Base-by-base conservation (phyloP, 2,888 invertebrate species). In the Erebia epiphron region DNA sequence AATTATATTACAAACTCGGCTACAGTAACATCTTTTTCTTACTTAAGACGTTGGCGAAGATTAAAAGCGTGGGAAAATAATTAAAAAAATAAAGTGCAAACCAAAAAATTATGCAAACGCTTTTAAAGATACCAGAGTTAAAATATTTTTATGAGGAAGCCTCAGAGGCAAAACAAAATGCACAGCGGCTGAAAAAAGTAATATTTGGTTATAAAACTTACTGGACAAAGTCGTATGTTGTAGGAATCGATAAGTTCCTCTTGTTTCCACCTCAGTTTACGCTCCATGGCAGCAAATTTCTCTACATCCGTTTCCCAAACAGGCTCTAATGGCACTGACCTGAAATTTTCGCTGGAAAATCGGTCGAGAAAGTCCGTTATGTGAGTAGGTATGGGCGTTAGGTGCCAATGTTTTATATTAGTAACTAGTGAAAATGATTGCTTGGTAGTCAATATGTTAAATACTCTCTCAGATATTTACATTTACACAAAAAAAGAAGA, bases 191-290 rank as follows among this genome's bases (percentile, higher is more conserved):
- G 43, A 1, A 46, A 46, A 46, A 11, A 46, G 13, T 11, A 46
- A 46, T 2, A 11, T 46, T 13, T 11, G 46, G 13, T 21, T 10
- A 57, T 57, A 26, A 35, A 54, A 64, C 81, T 82, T 85, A 92
- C 92, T 79, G 80, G 83, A 67, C 92, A 92, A 73, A 90, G 89
- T 73, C 81, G 80, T 43, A 92, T 71, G 13, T 75, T 74, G 73
- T 90, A 92, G 71, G 80, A 85, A 71, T 92, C 88, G 13, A 92
- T 86, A 0, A 85, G 84, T 5, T 86, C 88, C 3, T 87, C 90
- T 69, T 87, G 82, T 5, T 83, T 84, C 89, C 92, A 91, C 75
- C 82, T 87, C 14, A 92, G 78, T n/a, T 83, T 71, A 70, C 77
- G 69, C 41, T 78, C 43, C 65, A 71, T 79, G 21, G 82, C 75